Evolutionary conservation across 2,888 invertebrate species (phyloP), one percentile per base, ranked within the genome.

Genomic region (Rhaphigaster nebulosa): DNA sequence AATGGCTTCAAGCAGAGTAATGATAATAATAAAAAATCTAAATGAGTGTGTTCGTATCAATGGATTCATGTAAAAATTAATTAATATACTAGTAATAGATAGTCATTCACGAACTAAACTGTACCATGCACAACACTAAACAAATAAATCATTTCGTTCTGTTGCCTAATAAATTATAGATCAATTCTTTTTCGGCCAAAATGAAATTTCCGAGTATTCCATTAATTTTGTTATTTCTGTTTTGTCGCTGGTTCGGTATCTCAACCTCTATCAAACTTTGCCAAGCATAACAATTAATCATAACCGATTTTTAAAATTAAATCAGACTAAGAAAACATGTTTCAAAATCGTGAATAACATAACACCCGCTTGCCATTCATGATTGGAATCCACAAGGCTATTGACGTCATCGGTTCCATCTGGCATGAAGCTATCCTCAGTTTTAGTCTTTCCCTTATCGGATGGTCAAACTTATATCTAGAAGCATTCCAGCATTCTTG

Each of bases 351-450:
- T 38, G 70, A 76, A 38, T 76, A 76, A 76, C 34, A 76, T 76
- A 4, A 34, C 60, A 70, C 20, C 70, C 20, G 10, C 29, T 29
- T 6, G 70, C 70, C 70, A 34, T 76, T 76, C 70, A 38, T 76
- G 38, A 76, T 76, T 60, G 52, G 45, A 50, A 88, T 88, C 54
- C 56, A 88, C 88, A 88, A 60, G 54, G 38, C 60, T 54, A 70
- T 88, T 91, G 91, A 88, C 89, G 90, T 70, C 80, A 76, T 76
- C 34, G 38, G 34, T 76, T 76, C 70, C 70, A 76, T 76, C 70
- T 76, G 70, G 20, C 20, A 76, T 38, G 70, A 76, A 23, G 70
- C 70, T 76, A 38, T 20, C 70, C 8, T 38, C 70, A 76, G 70
- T 76, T 76, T 38, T 76, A 76, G 70, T 23, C 38, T 2, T 76